Base-by-base conservation (phyloP, 2,888 invertebrate species). In the Pollenia angustigena region DNA sequence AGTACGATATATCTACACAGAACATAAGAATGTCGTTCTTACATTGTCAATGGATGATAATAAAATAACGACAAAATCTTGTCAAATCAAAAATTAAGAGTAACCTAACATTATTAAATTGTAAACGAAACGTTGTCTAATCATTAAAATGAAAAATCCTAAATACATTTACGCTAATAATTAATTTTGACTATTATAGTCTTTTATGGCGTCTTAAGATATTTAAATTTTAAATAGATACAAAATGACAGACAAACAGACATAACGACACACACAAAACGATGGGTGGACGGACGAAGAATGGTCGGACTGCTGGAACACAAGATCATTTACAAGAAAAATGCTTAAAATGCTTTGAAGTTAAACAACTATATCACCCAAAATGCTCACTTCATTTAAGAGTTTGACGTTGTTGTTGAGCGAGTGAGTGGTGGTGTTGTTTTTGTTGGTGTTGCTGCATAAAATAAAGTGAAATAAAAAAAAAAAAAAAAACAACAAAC, bases 341-440 rank as follows among this genome's bases (percentile, higher is more conserved):
- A 83, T 83, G 10, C 74, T 66, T 78, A 68, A 85, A 86, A 80
- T 86, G 75, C 86, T 88, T 87, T 86, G 80, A 78, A 82, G 60
- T 71, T 85, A 16, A 87, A 80, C 68, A 75, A 85, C 82, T 88
- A 76, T 84, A 69, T 82, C 82, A 82, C 82, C 69, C 82, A 76
- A 82, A 82, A 76, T 82, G 82, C 46, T 82, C 75, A 82, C 52
- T 76, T 82, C 75, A 69, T 68, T 82, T 74, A 79, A 69, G 58
- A 71, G 79, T 60, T 71, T 79, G 60, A 50, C 68, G 52, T 68
- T 76, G 76, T 54, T 74, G 88, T 66, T 85, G 71, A 80, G 75
- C 71, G 60, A 62, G 89, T 66, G 81, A 74, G 50, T 71, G 42
- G 18, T 56, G 46, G 7, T 79, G 9, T 11, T 76, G 18, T 14